Conservation (phyloP, 2,888 invertebrate genomes). For the Xestoiulus laeticollis region DNA sequence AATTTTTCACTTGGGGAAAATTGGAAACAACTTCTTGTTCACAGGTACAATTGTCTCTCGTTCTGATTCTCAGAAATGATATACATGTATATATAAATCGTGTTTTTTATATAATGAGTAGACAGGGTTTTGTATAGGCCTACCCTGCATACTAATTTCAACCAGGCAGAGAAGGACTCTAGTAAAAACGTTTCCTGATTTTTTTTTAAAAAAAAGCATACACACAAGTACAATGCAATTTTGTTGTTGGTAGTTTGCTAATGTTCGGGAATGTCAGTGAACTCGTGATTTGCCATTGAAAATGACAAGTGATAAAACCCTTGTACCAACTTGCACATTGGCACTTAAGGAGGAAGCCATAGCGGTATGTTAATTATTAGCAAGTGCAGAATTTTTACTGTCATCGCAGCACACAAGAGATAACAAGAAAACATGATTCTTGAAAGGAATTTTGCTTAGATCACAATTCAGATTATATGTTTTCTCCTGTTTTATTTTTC, state of each 20-base stretch:
- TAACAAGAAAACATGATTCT: slow-evolving; percentile 18
- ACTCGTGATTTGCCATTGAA: background rate
- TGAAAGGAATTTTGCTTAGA: slow-evolving; percentile 26
- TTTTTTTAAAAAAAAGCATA: no score
- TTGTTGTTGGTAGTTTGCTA: background rate
- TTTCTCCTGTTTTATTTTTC: background rate
- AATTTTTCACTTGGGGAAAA: no score
- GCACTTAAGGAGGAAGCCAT: slow-evolving; percentile 18
- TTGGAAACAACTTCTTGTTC: no score
- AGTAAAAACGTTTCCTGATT: background rate
- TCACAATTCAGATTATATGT: background rate
- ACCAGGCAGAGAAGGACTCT: background rate
- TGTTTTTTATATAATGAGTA: background rate
- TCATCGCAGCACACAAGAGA: background rate
- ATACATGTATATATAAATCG: no score
- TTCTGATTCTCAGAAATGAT: no score
- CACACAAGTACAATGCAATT: background rate
- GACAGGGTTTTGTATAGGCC: background rate
- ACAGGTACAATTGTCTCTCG: no score
- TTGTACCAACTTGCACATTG: background rate
- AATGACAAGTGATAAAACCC: no score
- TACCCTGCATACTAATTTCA: background rate
- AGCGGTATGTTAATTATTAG: slow-evolving; percentile 6
- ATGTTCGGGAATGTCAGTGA: background rate
- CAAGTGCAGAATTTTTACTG: background rate